Evolutionary conservation across 2,888 invertebrate genomes (phyloP), one percentile per base, ranked within the genome.

Genomic region (Lysandra coridon): DNA sequence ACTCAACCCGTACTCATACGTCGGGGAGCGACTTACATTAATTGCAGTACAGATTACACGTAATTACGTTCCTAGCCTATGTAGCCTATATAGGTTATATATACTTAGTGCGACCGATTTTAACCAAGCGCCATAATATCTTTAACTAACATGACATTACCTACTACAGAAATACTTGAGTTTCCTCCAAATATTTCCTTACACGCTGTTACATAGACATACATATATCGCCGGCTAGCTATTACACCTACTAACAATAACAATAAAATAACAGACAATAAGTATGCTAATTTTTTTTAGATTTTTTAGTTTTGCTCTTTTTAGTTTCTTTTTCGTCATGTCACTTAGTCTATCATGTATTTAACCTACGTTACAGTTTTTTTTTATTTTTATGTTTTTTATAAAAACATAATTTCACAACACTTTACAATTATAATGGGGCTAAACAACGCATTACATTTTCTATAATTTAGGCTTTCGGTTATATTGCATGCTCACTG

Each of bases 381-480:
- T 76, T 76, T 76, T 5, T 5, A 1, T 6, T 53, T 76, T 76
- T 76, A 2, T 57, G n/a, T 76, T 57, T 53, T 76, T 57, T 76
- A 53, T 75, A 53, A 76, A 23, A 23, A 76, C 76, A 76, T 57
- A 57, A 76, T 33, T 6, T 53, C 30, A 76, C 53, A 23, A 44
- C 49, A 76, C 53, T 33, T 57, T 33, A 76, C 30, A 75, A 75
- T 44, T 23, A 75, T 75, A 17, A 53, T 57, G 76, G 76, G 76
- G 76, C 76, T 76, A 76, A 53, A 76, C 33, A 76, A 53, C 53
- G 33, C 7, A 57, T 53, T 76, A 53, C 4, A 76, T 23, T 7
- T 76, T 33, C 53, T 57, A 76, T 76, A 76, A 23, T 30, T 76
- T 76, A 76, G 76, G 76, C 76, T 76, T 76, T 53, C 53, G n/a